A percentile compares a stretch with the other conserved stretches of the same genome.
These are phyloP conservation scores for Dinoponera quadriceps DNA, from an alignment of 1,140 invertebrate species.

Conservation along the genomic window DNA sequence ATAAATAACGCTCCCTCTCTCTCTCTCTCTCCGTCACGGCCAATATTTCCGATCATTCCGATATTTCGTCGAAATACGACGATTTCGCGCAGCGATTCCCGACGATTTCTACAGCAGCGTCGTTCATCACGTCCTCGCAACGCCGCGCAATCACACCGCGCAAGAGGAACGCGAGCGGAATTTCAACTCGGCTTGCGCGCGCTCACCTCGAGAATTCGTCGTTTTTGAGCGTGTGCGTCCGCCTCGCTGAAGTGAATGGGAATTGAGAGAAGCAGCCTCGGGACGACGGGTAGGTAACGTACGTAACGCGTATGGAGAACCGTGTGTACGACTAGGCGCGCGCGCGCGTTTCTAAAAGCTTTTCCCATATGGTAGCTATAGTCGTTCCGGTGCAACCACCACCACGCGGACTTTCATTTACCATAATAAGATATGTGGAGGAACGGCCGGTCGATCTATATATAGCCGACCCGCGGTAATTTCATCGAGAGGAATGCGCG, in stretches of 20 bases:
- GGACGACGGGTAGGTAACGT: too few species aligned
- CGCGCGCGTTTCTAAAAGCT: conserved; percentile 47
- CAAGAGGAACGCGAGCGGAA: conserved; percentile 23
- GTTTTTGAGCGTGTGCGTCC: not conserved
- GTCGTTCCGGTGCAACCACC: conserved; percentile 7
- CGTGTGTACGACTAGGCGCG: conserved; percentile 8
- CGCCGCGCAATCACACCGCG: conserved; percentile 1
- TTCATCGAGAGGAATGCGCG: conserved; percentile 31
- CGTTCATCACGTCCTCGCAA: conserved; percentile 11
- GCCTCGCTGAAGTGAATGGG: conserved; percentile 42
- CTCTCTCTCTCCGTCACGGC: not conserved
- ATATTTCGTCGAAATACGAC: not conserved
- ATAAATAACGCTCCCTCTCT: not conserved
- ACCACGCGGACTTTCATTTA: conserved; percentile 40
- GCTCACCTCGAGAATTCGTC: conserved; percentile 35
- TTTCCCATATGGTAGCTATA: conserved; percentile 51
- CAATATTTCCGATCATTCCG: not conserved
- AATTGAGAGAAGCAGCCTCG: conserved; percentile 6
- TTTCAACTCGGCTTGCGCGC: conserved; percentile 29
- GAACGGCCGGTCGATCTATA: conserved; percentile 38
- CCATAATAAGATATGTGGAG: conserved; percentile 50
- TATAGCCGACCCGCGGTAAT: conserved; percentile 28
- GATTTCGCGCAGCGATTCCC: not conserved
- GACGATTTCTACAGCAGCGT: conserved; percentile 10
- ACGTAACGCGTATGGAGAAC: conserved; percentile 12